A percentile compares a stretch with the other conserved stretches of the same genome.
phyloP scores from a whole-genome alignment of 2,888 invertebrate species.

The Eretmocerus hayati region DNA sequence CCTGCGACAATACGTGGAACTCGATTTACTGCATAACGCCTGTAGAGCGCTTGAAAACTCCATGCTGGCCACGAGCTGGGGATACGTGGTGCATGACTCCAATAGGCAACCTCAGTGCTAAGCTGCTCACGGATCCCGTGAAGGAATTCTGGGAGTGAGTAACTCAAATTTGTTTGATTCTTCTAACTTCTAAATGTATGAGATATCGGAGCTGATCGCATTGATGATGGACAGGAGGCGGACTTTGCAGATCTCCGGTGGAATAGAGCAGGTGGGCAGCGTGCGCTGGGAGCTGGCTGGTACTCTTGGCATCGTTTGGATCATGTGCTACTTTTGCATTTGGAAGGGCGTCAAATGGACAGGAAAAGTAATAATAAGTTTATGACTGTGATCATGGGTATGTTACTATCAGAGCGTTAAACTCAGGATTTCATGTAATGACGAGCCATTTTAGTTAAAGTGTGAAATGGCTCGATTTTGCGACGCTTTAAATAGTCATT shows the following conservation, averaged over 20 bases:
- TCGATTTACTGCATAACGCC: constrained; percentile 83
- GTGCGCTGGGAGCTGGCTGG: constrained; percentile 92
- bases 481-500: no score
- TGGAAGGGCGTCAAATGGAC: constrained; percentile 99
- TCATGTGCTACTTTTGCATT: constrained; percentile 96
- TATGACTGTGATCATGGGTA: no score
- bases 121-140: constrained; percentile 79
- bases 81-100: constrained; percentile 55
- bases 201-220: no score
- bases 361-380: constrained; percentile 64
- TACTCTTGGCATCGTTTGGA: constrained; percentile 86
- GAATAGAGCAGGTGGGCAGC: constrained; percentile 82
- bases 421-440: no score
- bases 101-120: constrained; percentile 61
- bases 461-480: no score
- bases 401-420: no score
- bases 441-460: no score
- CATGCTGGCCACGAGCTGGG: constrained; percentile 60
- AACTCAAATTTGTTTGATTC: not conserved
- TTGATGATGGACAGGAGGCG: constrained; percentile 79
- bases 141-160: constrained; percentile 99
- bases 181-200: not conserved
- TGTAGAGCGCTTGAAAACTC: constrained; percentile 65
- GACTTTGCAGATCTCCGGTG: constrained; percentile 84
- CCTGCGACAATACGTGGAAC: constrained; percentile 93